Evolutionary conservation across 2,888 invertebrate species (phyloP).

Genomic region (Syritta pipiens): DNA sequence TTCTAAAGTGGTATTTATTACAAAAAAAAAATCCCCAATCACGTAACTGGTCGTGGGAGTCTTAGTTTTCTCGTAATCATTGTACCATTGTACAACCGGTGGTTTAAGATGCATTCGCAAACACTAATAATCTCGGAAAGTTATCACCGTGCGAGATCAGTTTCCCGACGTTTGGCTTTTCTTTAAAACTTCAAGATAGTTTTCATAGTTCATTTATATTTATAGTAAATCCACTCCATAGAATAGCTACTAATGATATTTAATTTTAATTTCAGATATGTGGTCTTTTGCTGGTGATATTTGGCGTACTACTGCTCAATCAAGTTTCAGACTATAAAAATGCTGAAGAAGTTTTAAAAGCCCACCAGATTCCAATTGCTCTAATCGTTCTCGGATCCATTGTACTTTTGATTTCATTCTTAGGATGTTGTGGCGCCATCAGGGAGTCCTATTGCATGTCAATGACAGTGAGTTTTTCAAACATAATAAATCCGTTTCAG

Average conservation of each 20-base stretch:
- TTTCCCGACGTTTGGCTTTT: no score
- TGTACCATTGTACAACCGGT: no score
- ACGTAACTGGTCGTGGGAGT: no score
- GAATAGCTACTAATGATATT: not conserved
- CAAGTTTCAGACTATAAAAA: constrained; percentile 81
- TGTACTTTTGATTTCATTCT: constrained; percentile 90
- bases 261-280: constrained; percentile 82
- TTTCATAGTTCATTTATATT: no score
- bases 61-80: no score
- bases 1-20: no score
- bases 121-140: no score
- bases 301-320: constrained; percentile 84
- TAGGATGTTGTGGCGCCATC: constrained; percentile 94
- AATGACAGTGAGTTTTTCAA: constrained; percentile 84
- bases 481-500: constrained; percentile 16
- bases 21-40: no score
- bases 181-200: no score
- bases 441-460: constrained; percentile 94
- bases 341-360: constrained; percentile 79
- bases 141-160: no score
- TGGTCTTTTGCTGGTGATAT: constrained; percentile 84
- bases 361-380: constrained; percentile 82
- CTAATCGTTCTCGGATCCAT: constrained; percentile 85
- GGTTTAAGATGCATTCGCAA: no score
- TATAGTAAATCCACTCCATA: no score